These are phyloP conservation scores for Rhyacophila evoluta DNA, from an alignment of 2,888 invertebrate genomes.

Conservation along the genomic window DNA sequence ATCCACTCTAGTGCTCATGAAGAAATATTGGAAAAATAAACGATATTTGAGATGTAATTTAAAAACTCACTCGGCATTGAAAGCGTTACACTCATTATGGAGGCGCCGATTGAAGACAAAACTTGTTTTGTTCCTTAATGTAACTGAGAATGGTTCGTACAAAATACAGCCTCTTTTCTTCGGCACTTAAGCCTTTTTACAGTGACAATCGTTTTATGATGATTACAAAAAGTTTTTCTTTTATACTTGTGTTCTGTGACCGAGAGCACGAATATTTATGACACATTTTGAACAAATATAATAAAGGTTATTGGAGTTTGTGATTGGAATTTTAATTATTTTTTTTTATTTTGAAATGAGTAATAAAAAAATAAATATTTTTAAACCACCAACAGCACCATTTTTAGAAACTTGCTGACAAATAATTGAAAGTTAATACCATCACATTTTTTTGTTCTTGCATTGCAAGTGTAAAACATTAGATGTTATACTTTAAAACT, in stretches of 20 bases:
- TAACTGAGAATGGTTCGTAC: not conserved
- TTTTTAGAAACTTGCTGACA: no score
- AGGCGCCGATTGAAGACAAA: conserved; percentile 17
- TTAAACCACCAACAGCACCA: no score
- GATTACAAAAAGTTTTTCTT: conserved; percentile 14
- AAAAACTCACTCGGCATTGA: not conserved
- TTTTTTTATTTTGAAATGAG: not conserved
- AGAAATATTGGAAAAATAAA: no score
- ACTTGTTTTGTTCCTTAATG: conserved; percentile 18
- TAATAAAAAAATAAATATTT: no score
- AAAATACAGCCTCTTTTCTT: not conserved
- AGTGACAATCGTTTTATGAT: not conserved
- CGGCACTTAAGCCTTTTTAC: not conserved
- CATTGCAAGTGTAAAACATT: no score
- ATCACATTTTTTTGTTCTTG: no score
- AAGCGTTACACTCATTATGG: not conserved
- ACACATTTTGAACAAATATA: not conserved
- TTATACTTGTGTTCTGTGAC: not conserved
- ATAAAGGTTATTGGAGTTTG: not conserved
- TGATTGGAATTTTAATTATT: conserved; percentile 3
- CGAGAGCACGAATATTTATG: not conserved
- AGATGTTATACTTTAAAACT: no score
- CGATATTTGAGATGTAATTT: no score
- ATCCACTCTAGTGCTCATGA: no score
- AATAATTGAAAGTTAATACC: no score